Evolutionary conservation across 2,888 invertebrate species (phyloP).

Genomic region (Cryptocheilus praepositus): DNA sequence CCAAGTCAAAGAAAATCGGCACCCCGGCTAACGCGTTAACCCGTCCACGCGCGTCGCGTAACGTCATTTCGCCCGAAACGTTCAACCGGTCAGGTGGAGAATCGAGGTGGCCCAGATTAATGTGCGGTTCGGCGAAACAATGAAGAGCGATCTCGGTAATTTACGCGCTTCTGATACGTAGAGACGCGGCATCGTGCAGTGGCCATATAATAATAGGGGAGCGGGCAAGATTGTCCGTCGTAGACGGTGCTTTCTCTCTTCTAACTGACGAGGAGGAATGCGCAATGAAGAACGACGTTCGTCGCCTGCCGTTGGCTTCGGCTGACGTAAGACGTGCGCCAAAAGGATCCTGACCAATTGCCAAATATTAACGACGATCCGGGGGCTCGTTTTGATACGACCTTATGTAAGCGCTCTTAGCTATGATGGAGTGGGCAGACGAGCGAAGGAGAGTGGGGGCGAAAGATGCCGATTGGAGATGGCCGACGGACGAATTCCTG

Average conservation of each 20-base stretch:
- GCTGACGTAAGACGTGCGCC: slow-evolving; percentile 38
- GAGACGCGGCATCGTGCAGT: background rate
- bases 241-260: background rate
- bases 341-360: slow-evolving; percentile 54
- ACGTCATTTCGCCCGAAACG: background rate
- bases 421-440: background rate
- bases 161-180: slow-evolving; percentile 28
- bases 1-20: too few species aligned
- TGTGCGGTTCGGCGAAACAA: slow-evolving; percentile 31
- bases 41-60: too few species aligned
- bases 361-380: slow-evolving; percentile 52
- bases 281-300: slow-evolving; percentile 29
- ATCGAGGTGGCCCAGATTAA: slow-evolving; percentile 20
- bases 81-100: slow-evolving; percentile 2
- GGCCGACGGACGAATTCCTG: background rate
- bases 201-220: background rate
- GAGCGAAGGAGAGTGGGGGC: background rate
- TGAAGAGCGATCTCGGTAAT: slow-evolving; percentile 29
- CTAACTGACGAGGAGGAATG: slow-evolving; percentile 20
- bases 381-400: slow-evolving; percentile 26
- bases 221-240: background rate
- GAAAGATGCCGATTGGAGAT: background rate
- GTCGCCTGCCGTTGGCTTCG: background rate
- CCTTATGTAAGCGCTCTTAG: slow-evolving; percentile 43
- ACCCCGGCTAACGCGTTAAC: too few species aligned